These are phyloP conservation scores for Aptenodytes forsteri DNA, from an alignment of 2,113 vertebrate genomes.

Conservation along the genomic window DNA sequence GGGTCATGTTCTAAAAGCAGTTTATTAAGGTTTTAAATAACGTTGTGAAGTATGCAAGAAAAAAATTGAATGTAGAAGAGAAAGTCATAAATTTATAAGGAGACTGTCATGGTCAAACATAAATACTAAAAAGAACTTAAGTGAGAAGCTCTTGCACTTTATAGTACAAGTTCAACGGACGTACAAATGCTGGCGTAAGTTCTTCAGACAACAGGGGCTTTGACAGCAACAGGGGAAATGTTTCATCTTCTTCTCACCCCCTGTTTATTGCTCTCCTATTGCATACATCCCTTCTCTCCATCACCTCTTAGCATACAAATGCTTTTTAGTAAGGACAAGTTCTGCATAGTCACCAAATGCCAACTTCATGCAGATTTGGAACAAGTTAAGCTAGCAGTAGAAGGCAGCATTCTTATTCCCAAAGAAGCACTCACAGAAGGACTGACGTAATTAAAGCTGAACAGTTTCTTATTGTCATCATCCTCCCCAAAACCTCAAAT, in stretches of 20 bases:
- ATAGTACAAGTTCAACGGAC: not conserved
- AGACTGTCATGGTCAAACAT: not conserved
- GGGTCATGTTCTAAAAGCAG: conserved; percentile 20
- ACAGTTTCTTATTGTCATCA: not conserved
- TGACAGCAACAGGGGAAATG: not conserved
- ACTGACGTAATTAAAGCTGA: not conserved
- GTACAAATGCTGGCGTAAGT: not conserved
- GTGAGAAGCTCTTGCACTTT: not conserved
- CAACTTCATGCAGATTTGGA: not conserved
- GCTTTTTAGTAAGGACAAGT: not conserved
- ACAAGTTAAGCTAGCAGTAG: not conserved
- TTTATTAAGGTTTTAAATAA: conserved; percentile 59
- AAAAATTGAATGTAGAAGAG: not conserved
- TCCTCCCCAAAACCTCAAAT: not conserved
- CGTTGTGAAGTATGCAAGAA: not conserved
- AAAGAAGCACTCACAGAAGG: not conserved
- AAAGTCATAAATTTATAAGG: not conserved
- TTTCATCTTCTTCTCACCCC: not conserved
- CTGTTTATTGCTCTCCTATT: not conserved
- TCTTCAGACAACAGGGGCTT: not conserved
- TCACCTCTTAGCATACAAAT: not conserved
- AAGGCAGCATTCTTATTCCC: not conserved
- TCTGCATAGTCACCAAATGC: not conserved
- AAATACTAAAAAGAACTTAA: not conserved
- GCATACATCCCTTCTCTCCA: not conserved